phyloP scores from a whole-genome alignment of 2,888 invertebrate species.

The Pammene fasciana region DNA sequence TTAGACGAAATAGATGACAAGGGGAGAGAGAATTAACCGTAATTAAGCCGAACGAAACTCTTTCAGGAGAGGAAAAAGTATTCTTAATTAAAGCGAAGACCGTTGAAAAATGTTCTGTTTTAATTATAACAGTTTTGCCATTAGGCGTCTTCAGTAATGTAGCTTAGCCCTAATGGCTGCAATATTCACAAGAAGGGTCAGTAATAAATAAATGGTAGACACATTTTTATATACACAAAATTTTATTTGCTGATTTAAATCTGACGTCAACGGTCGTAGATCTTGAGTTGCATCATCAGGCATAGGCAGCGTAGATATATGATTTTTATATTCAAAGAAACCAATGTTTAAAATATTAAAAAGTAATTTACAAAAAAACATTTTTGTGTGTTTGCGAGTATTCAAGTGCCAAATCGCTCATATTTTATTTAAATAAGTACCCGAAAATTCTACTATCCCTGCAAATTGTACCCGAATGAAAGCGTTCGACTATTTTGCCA shows the following conservation, averaged over 20 bases:
- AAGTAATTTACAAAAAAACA: too few relatives aligned
- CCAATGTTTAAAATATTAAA: too few relatives aligned
- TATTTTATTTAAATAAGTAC: conserved; percentile 32
- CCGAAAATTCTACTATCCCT: conserved; percentile 10
- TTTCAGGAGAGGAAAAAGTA: conserved; percentile 64
- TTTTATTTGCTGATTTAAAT: too few relatives aligned
- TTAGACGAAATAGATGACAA: conserved; percentile 64
- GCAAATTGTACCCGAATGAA: conserved; percentile 20
- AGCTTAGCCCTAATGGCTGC: conserved; percentile 47
- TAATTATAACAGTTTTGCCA: conserved; percentile 64
- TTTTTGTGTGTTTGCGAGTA: too few relatives aligned
- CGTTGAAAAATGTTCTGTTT: conserved; percentile 67
- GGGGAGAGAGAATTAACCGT: conserved; percentile 64
- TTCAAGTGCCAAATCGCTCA: too few relatives aligned
- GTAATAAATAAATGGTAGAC: not conserved
- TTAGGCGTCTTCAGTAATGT: conserved; percentile 50
- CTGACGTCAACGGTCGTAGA: too few relatives aligned
- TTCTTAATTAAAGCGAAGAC: conserved; percentile 72
- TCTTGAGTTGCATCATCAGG: too few relatives aligned
- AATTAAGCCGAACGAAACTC: conserved; percentile 71
- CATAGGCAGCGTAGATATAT: too few relatives aligned
- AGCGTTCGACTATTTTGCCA: conserved; percentile 29
- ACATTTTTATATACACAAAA: too few relatives aligned
- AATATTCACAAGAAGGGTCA: conserved; percentile 6
- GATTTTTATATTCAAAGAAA: too few relatives aligned